Conservation (phyloP, 2,797 vertebrate genomes). For the Danio tinwini region DNA sequence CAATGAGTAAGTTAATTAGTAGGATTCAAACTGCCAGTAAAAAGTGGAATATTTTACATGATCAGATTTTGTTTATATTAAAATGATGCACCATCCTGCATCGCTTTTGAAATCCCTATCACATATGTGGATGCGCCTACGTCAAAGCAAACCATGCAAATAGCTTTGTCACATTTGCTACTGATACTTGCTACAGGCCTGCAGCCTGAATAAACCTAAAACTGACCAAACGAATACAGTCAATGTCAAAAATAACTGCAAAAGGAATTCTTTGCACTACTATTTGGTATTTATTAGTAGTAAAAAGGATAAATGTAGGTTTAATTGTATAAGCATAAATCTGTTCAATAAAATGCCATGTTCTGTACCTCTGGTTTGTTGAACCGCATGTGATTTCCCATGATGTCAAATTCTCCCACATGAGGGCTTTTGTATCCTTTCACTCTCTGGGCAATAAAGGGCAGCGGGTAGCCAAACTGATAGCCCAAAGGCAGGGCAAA, state of each 20-base stretch:
- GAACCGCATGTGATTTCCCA: constrained; percentile 94
- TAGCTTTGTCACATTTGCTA: too few relatives aligned
- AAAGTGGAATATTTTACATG: neutral
- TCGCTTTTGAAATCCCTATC: too few relatives aligned
- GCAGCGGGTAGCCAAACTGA: constrained; percentile 89
- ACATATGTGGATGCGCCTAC: too few relatives aligned
- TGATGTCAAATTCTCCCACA: constrained; percentile 82
- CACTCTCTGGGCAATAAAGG: constrained; percentile 86
- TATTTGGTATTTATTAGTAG: neutral
- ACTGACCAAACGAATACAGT: neutral
- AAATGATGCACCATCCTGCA: too few relatives aligned
- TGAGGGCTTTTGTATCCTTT: constrained; percentile 82
- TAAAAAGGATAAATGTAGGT: neutral
- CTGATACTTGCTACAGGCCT: too few relatives aligned
- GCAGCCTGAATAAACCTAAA: neutral
- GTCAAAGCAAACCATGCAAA: too few relatives aligned
- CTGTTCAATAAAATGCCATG: neutral
- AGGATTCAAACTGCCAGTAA: neutral
- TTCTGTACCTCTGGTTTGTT: constrained; percentile 83
- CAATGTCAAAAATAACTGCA: neutral
- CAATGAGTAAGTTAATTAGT: neutral
- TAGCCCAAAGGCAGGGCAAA: constrained; percentile 89
- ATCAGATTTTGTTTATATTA: too few relatives aligned
- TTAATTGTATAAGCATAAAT: neutral
- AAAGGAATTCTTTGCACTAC: neutral